Evolutionary conservation across 2,888 invertebrate genomes (phyloP), one percentile per base, ranked within the genome.

Genomic region (Platerodrilus igneus): DNA sequence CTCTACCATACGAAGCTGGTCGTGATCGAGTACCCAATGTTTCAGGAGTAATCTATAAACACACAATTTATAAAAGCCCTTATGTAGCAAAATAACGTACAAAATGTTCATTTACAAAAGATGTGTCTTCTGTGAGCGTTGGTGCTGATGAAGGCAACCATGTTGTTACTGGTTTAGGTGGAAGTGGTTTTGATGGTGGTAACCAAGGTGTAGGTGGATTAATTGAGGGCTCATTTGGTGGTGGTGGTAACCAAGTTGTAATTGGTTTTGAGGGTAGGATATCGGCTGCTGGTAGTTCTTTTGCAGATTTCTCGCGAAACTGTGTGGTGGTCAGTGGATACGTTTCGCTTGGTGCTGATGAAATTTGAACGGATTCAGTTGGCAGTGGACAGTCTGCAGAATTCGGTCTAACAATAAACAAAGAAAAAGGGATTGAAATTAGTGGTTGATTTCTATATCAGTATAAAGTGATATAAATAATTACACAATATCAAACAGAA

Each of bases 1-100:
- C 71, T 42, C 75, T 62, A 1, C 74, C 75, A 51, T 71, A 75
- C 14, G 69, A 71, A 1, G 70, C 66, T 2, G 73, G 67, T 38
- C 72, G 58, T 2, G 65, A 61, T 26, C 69, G 54, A 2, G 63
- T 57, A 7, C 66, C 67, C 41, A 64, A 46, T 18, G 43, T 21
- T 10, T 50, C 48, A 3, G 35, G 22, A 9, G 39, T 35, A 45
- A 40, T 40, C 53, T 45, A 52, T 22, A 6, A 47, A 46, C 6
- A 37, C 18, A 11, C 17, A 6, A 20, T 29, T 8, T 9, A 11
- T 11, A 14, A 17, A 32, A 20, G 8, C n/a, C 4, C 6, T 17
- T 8, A 2, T 10, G 19, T 15, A 10, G 20, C 8, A 2, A 10
- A 33, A 25, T 10, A n/a, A 19, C 18, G 29, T 19, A 37, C 41